Evolutionary conservation across 2,113 vertebrate genomes (phyloP).

Genomic region (Etheostoma spectabile): DNA sequence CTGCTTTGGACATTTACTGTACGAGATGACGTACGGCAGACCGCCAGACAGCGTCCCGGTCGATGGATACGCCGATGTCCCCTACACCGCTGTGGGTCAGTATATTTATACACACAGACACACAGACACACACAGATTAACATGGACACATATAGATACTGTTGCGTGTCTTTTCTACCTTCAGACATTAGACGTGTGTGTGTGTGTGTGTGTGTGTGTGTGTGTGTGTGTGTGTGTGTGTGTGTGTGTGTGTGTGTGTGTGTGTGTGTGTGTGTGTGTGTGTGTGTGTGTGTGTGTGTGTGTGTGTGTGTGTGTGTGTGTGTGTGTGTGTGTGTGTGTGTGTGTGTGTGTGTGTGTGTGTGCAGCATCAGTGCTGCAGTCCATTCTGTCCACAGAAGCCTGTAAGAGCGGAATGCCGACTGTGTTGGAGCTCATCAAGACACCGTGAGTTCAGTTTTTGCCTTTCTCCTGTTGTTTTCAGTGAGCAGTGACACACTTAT

Average conservation of each 20-base stretch:
- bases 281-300: neutral
- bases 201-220: neutral
- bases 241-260: neutral
- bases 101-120: conserved; percentile 36
- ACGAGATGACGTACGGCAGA: conserved; percentile 95
- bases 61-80: conserved; percentile 88
- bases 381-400: conserved; percentile 95
- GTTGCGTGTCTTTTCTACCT: neutral
- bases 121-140: neutral
- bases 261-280: neutral
- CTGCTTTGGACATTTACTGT: conserved; percentile 95
- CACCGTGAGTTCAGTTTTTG: conserved; percentile 88
- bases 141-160: neutral
- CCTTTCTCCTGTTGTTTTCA: neutral
- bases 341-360: conserved; percentile 12
- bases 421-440: conserved; percentile 91
- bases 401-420: conserved; percentile 94
- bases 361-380: conserved; percentile 95
- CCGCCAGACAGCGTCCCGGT: conserved; percentile 90
- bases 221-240: neutral
- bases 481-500: neutral
- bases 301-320: neutral
- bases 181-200: neutral
- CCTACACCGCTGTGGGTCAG: conserved; percentile 90
- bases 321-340: neutral